Percentiles rank a stretch among this genome's conserved stretches.
These are phyloP conservation scores for Oedothorax gibbosus DNA, from an alignment of 1,140 invertebrate genomes.

Conservation along the genomic window DNA sequence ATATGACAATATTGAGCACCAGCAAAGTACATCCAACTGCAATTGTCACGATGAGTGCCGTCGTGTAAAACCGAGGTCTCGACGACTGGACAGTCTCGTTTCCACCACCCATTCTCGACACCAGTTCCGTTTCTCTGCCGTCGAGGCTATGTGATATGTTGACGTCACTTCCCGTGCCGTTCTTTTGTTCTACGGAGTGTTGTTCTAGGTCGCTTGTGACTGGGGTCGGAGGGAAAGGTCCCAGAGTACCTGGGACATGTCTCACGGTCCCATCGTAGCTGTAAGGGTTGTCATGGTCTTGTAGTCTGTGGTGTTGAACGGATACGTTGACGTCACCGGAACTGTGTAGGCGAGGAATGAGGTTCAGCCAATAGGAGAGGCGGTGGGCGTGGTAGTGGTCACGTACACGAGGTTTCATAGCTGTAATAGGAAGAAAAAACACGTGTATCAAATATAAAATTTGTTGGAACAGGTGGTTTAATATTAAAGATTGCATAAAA, in stretches of 20 bases:
- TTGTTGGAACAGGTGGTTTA: too few species aligned
- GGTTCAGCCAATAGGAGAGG: slow-evolving; percentile 94
- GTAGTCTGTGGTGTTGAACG: slow-evolving; percentile 84
- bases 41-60: slow-evolving; percentile 89
- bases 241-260: neutral
- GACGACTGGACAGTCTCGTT: slow-evolving; percentile 75
- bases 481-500: too few species aligned
- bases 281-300: slow-evolving; percentile 72
- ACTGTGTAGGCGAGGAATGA: slow-evolving; percentile 92
- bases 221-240: slow-evolving; percentile 5
- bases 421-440: slow-evolving; percentile 41
- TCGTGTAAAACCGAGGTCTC: slow-evolving; percentile 79
- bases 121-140: slow-evolving; percentile 11
- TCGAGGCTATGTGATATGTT: slow-evolving; percentile 17
- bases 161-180: slow-evolving; percentile 10
- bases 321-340: slow-evolving; percentile 76
- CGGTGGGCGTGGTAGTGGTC: slow-evolving; percentile 95
- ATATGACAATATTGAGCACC: slow-evolving; percentile 94
- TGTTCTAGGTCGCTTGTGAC: neutral
- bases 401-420: slow-evolving; percentile 78
- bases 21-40: slow-evolving; percentile 91
- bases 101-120: slow-evolving; percentile 68
- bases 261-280: slow-evolving; percentile 69
- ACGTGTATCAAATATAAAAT: neutral
- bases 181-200: neutral